Conservation (phyloP, 1,140 invertebrate genomes). For the Archivesica marissinica region DNA sequence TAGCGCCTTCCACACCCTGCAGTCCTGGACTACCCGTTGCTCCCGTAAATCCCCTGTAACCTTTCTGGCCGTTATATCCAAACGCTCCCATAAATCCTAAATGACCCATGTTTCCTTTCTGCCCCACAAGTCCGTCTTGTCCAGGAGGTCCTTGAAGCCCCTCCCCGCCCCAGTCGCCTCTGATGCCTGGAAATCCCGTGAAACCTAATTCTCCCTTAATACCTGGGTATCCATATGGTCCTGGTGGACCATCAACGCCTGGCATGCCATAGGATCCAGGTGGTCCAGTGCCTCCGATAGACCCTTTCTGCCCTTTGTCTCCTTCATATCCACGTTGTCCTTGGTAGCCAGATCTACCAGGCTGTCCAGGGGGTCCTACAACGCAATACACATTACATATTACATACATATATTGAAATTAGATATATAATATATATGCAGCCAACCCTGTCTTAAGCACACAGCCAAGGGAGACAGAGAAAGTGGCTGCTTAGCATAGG, state of each 20-base stretch:
- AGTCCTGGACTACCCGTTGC: conserved; percentile 1
- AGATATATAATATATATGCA: too few relatives aligned
- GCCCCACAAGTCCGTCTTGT: conserved; percentile 45
- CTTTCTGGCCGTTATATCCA: conserved; percentile 43
- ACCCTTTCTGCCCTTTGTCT: conserved; percentile 87
- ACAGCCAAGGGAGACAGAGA: too few relatives aligned
- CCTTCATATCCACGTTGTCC: conserved; percentile 80
- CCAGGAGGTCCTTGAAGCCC: conserved; percentile 46
- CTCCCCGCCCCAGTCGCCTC: conserved; percentile 38
- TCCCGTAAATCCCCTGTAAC: conserved; percentile 17
- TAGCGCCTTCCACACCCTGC: conserved; percentile 33
- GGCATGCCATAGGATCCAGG: conserved; percentile 55
- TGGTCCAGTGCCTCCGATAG: neutral
- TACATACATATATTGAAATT: too few relatives aligned
- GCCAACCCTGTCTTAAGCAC: too few relatives aligned
- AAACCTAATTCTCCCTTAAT: conserved; percentile 30
- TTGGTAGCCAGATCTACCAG: conserved; percentile 83
- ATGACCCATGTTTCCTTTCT: conserved; percentile 42
- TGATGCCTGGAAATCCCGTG: conserved; percentile 53
- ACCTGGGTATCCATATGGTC: neutral
- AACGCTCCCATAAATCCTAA: conserved; percentile 50
- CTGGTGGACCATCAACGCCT: conserved; percentile 42
- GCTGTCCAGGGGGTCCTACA: conserved; percentile 67
- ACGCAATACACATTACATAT: too few relatives aligned
- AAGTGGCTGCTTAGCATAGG: too few relatives aligned